Percentiles rank a stretch among this genome's conserved stretches.
These are phyloP conservation scores for Notolabrus celidotus DNA, from an alignment of 2,797 vertebrate species.

Conservation along the genomic window DNA sequence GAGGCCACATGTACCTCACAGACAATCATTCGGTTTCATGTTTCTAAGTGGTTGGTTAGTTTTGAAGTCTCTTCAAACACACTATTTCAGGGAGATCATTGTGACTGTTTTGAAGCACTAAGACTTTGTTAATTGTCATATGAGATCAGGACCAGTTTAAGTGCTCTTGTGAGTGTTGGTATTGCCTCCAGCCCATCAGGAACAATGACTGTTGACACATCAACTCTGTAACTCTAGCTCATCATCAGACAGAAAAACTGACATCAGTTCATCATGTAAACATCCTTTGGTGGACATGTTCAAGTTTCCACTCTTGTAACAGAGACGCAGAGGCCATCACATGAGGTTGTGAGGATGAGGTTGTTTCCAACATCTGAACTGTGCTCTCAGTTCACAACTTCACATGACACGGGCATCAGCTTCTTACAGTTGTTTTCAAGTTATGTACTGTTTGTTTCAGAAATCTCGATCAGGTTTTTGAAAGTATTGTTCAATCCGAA, in stretches of 20 bases:
- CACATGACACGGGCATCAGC: neutral
- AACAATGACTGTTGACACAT: slow-evolving; percentile 35
- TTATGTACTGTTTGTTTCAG: too few species aligned
- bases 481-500: too few species aligned
- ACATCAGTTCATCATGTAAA: slow-evolving; percentile 12
- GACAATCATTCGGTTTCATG: slow-evolving; percentile 15
- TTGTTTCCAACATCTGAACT: neutral
- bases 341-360: slow-evolving; percentile 1
- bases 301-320: slow-evolving; percentile 10
- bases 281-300: slow-evolving; percentile 5
- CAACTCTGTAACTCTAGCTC: slow-evolving; percentile 34
- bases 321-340: neutral
- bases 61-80: slow-evolving; percentile 23
- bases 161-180: slow-evolving; percentile 8
- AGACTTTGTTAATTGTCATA: slow-evolving; percentile 38
- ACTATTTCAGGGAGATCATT: slow-evolving; percentile 10
- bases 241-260: slow-evolving; percentile 6
- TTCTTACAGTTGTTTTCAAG: too few species aligned
- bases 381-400: neutral
- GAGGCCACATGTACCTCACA: slow-evolving; percentile 12
- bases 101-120: slow-evolving; percentile 33
- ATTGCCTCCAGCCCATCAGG: slow-evolving; percentile 11
- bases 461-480: too few species aligned
- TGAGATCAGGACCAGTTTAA: slow-evolving; percentile 25
- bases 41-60: slow-evolving; percentile 14